phyloP scores from a whole-genome alignment of 1,140 invertebrate genomes.

The Kradibia gibbosae region DNA sequence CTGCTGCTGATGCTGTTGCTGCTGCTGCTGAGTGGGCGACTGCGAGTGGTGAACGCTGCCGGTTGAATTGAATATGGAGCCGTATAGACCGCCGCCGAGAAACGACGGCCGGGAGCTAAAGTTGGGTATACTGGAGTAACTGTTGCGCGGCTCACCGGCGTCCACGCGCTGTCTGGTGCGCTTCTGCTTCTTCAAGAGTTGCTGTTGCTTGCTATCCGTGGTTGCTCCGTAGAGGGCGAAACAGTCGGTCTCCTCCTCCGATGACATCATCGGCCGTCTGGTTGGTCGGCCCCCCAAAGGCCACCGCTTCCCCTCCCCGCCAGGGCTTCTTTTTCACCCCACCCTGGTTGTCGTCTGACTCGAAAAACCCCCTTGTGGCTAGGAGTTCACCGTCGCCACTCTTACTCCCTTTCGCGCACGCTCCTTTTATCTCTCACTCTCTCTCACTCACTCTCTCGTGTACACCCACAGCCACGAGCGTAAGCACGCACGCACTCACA shows the following conservation, averaged over 20 bases:
- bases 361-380: constrained; percentile 71
- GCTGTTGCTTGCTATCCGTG: constrained; percentile 74
- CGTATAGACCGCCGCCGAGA: constrained; percentile 86
- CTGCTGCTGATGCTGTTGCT: constrained; percentile 56
- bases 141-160: constrained; percentile 93
- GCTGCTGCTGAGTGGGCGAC: constrained; percentile 52
- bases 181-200: constrained; percentile 91
- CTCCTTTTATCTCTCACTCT: constrained; percentile 43
- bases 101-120: constrained; percentile 88
- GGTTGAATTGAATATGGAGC: constrained; percentile 78
- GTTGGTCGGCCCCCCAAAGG: constrained; percentile 74
- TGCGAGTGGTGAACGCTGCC: constrained; percentile 43
- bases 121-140: constrained; percentile 90
- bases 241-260: constrained; percentile 92
- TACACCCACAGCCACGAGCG: no score
- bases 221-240: constrained; percentile 89
- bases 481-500: no score
- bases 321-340: constrained; percentile 71
- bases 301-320: constrained; percentile 72
- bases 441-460: no score
- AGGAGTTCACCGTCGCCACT: constrained; percentile 59
- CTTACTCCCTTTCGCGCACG: constrained; percentile 50
- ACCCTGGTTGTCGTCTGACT: constrained; percentile 61
- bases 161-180: constrained; percentile 94
- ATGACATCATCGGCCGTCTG: constrained; percentile 90